Conservation (phyloP, 2,113 vertebrate genomes). For the rabbit (Oryctolagus cuniculus) region mOryCun1.1 NC_091432.1:61855501-61856000, state of each 20-base stretch:
- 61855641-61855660: not conserved
- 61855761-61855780: constrained; percentile 15
- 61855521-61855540: not conserved
- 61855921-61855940: not conserved
- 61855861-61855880: not conserved
- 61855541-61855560: not conserved
- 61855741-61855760: not conserved
- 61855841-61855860: not conserved
- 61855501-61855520: constrained; percentile 26
- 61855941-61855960: not conserved
- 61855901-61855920: not conserved
- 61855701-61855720: not conserved
- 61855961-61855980: not conserved
- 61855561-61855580: not conserved
- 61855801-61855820: not conserved
- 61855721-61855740: not conserved
- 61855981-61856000: not conserved
- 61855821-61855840: not conserved
- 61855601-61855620: not conserved
- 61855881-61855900: not conserved
- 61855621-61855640: not conserved
- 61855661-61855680: not conserved
- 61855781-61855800: not conserved
- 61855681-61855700: not conserved
- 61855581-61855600: not conserved